These are phyloP conservation scores for Bacillus rossius DNA, from an alignment of 1,140 invertebrate genomes.

Conservation along the genomic window DNA sequence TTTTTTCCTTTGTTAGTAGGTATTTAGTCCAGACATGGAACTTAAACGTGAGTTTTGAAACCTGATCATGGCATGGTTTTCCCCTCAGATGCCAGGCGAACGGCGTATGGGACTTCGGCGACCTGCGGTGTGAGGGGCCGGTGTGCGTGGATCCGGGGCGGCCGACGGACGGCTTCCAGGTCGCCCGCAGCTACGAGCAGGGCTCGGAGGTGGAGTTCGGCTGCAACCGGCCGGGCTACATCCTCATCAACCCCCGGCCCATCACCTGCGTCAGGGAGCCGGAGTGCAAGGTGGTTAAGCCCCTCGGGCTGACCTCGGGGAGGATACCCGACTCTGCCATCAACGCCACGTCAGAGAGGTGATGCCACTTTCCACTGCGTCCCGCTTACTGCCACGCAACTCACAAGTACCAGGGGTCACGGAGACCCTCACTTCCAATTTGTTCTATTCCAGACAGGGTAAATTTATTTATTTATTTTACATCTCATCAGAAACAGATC, in stretches of 20 bases:
- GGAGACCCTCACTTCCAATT: too few species aligned
- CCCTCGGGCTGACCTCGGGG: slow-evolving; percentile 86
- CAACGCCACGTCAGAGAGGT: slow-evolving; percentile 85
- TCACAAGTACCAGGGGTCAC: too few species aligned
- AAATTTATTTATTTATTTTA: too few species aligned
- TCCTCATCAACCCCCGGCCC: slow-evolving; percentile 83
- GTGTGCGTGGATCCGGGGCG: slow-evolving; percentile 93
- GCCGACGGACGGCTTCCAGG: slow-evolving; percentile 85
- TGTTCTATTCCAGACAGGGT: too few species aligned
- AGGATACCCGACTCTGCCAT: slow-evolving; percentile 93
- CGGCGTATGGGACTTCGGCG: slow-evolving; percentile 95
- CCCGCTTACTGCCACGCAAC: too few species aligned
- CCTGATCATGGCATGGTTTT: neutral
- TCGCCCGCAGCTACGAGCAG: slow-evolving; percentile 89
- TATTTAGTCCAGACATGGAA: too few species aligned
- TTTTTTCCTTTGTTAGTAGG: too few species aligned
- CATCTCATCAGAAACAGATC: too few species aligned
- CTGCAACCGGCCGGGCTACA: slow-evolving; percentile 88
- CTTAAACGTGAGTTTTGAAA: too few species aligned
- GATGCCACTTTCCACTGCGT: too few species aligned
- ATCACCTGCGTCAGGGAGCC: slow-evolving; percentile 89
- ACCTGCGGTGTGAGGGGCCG: slow-evolving; percentile 91
- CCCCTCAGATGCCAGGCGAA: slow-evolving; percentile 69
- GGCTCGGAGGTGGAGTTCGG: slow-evolving; percentile 86
- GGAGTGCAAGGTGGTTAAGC: slow-evolving; percentile 89